Conservation (phyloP, 2,113 vertebrate genomes). For the Puma concolor region DNA sequence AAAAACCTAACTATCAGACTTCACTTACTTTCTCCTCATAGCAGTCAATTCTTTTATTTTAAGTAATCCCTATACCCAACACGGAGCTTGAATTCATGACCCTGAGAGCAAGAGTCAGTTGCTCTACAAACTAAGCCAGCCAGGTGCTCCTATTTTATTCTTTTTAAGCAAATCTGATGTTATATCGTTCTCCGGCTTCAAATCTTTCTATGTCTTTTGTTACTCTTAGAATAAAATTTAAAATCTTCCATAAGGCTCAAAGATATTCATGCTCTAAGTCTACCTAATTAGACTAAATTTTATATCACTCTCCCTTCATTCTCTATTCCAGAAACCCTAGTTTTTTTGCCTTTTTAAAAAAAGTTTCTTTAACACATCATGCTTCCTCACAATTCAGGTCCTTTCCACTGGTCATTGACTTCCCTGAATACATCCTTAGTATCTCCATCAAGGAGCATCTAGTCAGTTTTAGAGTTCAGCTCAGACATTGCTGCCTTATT, state of each 20-base stretch:
- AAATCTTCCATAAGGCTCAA: neutral
- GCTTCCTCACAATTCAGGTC: neutral
- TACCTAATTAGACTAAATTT: neutral
- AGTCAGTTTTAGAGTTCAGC: neutral
- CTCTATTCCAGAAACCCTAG: neutral
- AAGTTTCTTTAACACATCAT: neutral
- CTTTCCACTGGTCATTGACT: neutral
- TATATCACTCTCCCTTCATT: neutral
- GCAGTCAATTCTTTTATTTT: neutral
- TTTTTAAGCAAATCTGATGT: neutral
- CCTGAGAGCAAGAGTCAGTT: neutral
- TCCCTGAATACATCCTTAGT: too few relatives aligned
- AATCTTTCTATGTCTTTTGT: neutral
- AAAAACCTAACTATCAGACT: neutral
- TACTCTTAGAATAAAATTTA: neutral
- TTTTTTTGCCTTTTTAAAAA: neutral
- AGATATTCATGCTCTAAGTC: neutral
- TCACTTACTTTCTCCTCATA: neutral
- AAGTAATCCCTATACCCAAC: neutral
- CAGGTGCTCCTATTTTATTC: neutral
- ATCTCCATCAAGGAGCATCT: fast-evolving
- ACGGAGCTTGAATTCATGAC: neutral
- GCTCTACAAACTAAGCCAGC: neutral
- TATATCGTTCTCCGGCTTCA: neutral
- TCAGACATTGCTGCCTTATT: neutral